These are phyloP conservation scores for Sanderia malayensis DNA, from an alignment of 30 jellyfish, hydroid and myxozoan genomes.

Conservation along the genomic window DNA sequence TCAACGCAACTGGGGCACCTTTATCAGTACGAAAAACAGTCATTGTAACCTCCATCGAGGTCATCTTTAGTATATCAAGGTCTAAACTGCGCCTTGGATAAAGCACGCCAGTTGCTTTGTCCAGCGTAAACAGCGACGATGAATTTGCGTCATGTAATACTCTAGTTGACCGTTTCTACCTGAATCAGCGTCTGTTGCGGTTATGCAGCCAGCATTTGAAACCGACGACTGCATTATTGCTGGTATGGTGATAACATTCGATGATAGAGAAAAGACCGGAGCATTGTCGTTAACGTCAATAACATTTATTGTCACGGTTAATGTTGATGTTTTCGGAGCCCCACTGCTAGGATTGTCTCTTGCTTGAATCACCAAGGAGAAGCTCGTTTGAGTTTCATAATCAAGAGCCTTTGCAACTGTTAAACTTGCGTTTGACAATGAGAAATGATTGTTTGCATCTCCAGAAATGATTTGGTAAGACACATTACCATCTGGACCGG, in stretches of 20 bases:
- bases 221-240: slow-evolving; percentile 66
- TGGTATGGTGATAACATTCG: slow-evolving; percentile 33
- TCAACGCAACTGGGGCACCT: slow-evolving; percentile 65
- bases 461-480: slow-evolving; percentile 59
- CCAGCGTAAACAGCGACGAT: slow-evolving; percentile 41
- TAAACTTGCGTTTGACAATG: slow-evolving; percentile 31
- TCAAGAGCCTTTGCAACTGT: slow-evolving; percentile 42
- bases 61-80: slow-evolving; percentile 55
- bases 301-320: slow-evolving; percentile 37
- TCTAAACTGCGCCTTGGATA: slow-evolving; percentile 31
- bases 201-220: slow-evolving; percentile 36
- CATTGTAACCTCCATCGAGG: slow-evolving; percentile 23
- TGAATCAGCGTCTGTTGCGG: slow-evolving; percentile 73
- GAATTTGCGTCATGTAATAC: slow-evolving; percentile 29
- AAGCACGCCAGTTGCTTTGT: slow-evolving; percentile 35
- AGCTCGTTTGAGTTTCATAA: slow-evolving; percentile 62
- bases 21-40: slow-evolving; percentile 62
- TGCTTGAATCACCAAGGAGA: slow-evolving; percentile 54
- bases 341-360: slow-evolving; percentile 36
- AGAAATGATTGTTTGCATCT: slow-evolving; percentile 30
- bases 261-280: slow-evolving; percentile 57
- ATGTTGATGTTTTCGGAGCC: slow-evolving; percentile 30
- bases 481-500: slow-evolving; percentile 75
- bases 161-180: slow-evolving; percentile 65
- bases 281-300: slow-evolving; percentile 75